Evolutionary conservation across 2,797 vertebrate species (phyloP), one percentile per base, ranked within the genome.

Genomic region (Chaetodon trifasciatus): DNA sequence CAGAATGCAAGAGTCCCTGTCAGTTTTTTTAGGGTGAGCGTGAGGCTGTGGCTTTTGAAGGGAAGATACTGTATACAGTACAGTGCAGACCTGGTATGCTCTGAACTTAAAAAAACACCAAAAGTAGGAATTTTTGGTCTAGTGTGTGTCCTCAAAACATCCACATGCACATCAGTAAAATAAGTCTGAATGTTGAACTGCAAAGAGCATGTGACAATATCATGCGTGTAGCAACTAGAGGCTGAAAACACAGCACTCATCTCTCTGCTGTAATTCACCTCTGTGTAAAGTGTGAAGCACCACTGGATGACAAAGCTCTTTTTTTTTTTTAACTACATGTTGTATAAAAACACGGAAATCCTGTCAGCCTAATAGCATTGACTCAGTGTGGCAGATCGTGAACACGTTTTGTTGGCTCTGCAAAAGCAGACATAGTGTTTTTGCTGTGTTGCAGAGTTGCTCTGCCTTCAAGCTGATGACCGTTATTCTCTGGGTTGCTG

Each of bases 371-470:
- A 35, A 28, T 8, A 1, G 28, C 39, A 42, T 56, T 66, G 42
- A 75, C 52, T 75, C 62, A 28, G 32, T 66, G 53, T 75, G 73
- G 19, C 73, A 75, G 62, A 57, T 23, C 28, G 40, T 47, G 62
- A 55, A 24, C 50, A 75, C 21, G n/a, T 75, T 75, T 23, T 66
- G 73, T 58, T 24, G 62, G 62, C 73, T 49, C 42, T 65, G 53
- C 62, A 75, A 15, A 65, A 70, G 40, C 28, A 44, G 12, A 16
- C 8, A 32, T 12, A 46, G 42, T 58, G 66, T 49, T 71, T 74
- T 47, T 49, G 52, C 72, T 57, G 72, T 75, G 62, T 66, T 49
- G 62, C 62, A 57, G 42, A 40, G 32, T 66, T 42, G 39, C 52
- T 24, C 39, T 47, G 28, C 52, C 62, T 61, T 57, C n/a, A 13